phyloP scores from a whole-genome alignment of 2,797 vertebrate species.

The Sibirionetta formosa region DNA sequence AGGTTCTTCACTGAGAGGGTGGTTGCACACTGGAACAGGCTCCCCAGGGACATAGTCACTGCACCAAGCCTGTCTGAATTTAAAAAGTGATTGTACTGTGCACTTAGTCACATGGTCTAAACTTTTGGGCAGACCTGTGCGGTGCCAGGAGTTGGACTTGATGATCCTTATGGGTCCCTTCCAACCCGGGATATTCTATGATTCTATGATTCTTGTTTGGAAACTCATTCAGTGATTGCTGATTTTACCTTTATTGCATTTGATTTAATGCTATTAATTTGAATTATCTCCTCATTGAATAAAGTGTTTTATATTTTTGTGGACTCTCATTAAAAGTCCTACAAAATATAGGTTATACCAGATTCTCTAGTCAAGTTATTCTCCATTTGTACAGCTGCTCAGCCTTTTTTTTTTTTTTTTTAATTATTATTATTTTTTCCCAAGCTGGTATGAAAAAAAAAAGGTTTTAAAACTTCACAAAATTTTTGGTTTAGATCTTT shows the following conservation, averaged over 20 bases:
- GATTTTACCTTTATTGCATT: neutral
- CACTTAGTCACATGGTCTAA: no score
- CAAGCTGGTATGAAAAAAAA: neutral
- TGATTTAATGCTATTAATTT: neutral
- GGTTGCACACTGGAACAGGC: no score
- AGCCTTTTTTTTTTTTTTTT: neutral
- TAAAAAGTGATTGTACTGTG: no score
- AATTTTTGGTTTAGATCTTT: neutral
- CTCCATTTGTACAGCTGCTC: neutral
- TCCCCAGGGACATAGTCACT: no score
- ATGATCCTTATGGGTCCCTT: no score
- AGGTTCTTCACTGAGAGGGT: no score
- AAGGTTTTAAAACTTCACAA: neutral
- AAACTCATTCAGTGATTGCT: neutral
- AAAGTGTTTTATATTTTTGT: neutral
- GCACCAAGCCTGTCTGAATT: no score
- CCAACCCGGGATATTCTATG: no score
- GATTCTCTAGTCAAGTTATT: neutral
- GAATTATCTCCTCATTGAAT: neutral
- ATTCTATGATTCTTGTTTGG: neutral
- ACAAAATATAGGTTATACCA: neutral
- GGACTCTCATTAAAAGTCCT: neutral
- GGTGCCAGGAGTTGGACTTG: no score
- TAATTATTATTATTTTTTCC: neutral
- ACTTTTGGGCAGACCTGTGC: no score